Evolutionary conservation across 2,888 invertebrate genomes (phyloP).

Genomic region (Chrysodeixis includens): DNA sequence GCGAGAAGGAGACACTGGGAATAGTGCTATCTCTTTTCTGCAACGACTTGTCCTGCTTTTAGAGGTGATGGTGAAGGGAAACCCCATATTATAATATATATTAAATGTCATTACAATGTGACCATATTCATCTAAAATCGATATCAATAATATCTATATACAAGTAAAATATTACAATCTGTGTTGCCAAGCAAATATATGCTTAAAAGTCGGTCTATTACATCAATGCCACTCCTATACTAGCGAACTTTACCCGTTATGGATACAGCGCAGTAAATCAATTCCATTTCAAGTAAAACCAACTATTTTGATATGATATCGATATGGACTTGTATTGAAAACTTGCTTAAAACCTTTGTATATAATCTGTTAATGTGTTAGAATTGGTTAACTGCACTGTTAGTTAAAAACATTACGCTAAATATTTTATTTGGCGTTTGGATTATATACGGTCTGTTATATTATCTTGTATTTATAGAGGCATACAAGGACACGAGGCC

Average conservation of each 20-base stretch:
- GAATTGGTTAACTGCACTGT: constrained; percentile 35
- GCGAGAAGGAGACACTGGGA: too few relatives aligned
- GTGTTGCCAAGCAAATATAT: constrained; percentile 12
- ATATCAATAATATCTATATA: constrained; percentile 13
- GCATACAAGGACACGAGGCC: constrained; percentile 20
- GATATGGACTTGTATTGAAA: constrained; percentile 42
- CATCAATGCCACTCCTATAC: constrained; percentile 13
- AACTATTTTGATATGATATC: constrained; percentile 42
- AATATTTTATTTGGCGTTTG: constrained; percentile 31
- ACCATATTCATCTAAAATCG: neutral
- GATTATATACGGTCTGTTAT: constrained; percentile 16
- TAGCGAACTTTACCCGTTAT: constrained; percentile 21
- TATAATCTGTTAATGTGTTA: constrained; percentile 9
- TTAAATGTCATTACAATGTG: constrained; percentile 3
- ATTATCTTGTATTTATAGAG: constrained; percentile 40
- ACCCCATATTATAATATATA: too few relatives aligned
- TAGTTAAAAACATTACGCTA: constrained; percentile 10
- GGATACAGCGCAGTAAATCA: constrained; percentile 38
- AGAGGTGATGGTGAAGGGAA: too few relatives aligned
- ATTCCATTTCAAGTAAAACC: constrained; percentile 32
- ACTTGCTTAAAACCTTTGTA: constrained; percentile 12
- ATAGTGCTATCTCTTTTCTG: too few relatives aligned
- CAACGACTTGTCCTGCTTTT: too few relatives aligned
- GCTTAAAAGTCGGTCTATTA: constrained; percentile 21
- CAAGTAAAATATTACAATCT: constrained; percentile 14